A percentile compares a stretch with the other conserved stretches of the same genome.
These are phyloP conservation scores for Sylvia atricapilla DNA, from an alignment of 2,113 vertebrate genomes.

Conservation along the genomic window DNA sequence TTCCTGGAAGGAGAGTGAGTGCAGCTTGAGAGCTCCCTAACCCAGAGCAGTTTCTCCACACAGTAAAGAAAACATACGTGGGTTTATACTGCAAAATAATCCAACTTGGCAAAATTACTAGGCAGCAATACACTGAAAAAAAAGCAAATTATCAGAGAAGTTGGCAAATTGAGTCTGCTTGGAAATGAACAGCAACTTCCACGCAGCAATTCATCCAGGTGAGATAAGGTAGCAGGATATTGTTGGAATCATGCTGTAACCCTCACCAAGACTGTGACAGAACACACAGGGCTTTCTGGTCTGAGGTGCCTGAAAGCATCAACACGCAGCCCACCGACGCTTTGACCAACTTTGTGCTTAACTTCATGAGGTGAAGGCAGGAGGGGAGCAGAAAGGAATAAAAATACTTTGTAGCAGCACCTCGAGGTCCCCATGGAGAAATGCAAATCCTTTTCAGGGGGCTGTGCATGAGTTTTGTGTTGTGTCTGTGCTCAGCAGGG, in stretches of 20 bases:
- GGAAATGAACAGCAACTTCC: background rate
- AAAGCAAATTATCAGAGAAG: background rate
- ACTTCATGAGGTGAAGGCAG: background rate
- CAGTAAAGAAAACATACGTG: accelerated
- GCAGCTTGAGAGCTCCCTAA: background rate
- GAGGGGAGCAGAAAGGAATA: background rate
- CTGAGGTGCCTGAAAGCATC: background rate
- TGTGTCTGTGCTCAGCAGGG: background rate
- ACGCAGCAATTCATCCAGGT: background rate
- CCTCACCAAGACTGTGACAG: accelerated
- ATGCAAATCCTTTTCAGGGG: background rate
- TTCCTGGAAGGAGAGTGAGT: background rate
- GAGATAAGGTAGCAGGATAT: accelerated
- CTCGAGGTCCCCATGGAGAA: accelerated
- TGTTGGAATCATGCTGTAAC: background rate
- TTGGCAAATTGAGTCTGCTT: background rate
- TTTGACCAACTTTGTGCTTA: background rate
- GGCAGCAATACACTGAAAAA: background rate
- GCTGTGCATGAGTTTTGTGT: background rate
- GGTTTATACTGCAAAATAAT: background rate
- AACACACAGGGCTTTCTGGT: accelerated
- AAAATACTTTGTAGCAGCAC: background rate
- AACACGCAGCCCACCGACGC: accelerated
- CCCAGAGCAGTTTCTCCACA: background rate
- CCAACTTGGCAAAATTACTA: background rate